Evolutionary conservation across 2,797 vertebrate genomes (phyloP).

Genomic region (Chiloscyllium punctatum): DNA sequence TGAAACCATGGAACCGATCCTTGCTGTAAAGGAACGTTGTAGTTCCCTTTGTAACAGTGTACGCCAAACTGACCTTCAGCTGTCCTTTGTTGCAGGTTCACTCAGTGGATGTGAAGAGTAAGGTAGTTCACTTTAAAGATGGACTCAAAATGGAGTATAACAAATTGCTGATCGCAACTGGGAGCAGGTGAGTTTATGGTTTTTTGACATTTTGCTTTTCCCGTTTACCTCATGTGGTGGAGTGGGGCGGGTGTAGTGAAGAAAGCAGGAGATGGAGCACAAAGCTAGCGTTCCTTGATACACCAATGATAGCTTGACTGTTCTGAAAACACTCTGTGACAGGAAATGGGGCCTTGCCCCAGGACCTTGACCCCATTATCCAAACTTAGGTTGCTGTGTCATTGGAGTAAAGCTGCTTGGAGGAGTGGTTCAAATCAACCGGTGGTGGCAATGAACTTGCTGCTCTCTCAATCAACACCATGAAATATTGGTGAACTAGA

Average conservation of each 20-base stretch:
- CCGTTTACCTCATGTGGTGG: neutral
- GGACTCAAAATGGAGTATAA: slow-evolving; percentile 92
- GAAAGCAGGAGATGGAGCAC: neutral
- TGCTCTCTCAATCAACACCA: neutral
- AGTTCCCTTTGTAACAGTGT: neutral
- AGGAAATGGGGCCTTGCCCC: neutral
- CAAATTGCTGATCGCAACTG: slow-evolving; percentile 89
- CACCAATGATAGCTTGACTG: neutral
- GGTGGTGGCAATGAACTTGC: neutral
- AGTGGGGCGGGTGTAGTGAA: neutral
- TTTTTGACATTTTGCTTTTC: neutral
- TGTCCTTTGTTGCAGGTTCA: slow-evolving; percentile 63
- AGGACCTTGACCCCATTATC: neutral
- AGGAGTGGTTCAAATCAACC: neutral
- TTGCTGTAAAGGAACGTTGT: neutral
- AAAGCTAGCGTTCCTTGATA: neutral
- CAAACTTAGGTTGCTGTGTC: no score
- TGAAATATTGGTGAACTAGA: neutral
- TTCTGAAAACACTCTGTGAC: neutral
- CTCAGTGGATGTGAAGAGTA: slow-evolving; percentile 79
- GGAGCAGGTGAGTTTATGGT: slow-evolving; percentile 67
- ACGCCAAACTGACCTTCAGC: neutral
- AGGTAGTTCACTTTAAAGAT: slow-evolving; percentile 80
- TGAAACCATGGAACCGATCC: neutral
- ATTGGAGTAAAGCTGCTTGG: neutral